A percentile compares a stretch with the other conserved stretches of the same genome.
Conservation (phyloP, 2,797 vertebrate species). For the Cephalopachus bancanus region DNA sequence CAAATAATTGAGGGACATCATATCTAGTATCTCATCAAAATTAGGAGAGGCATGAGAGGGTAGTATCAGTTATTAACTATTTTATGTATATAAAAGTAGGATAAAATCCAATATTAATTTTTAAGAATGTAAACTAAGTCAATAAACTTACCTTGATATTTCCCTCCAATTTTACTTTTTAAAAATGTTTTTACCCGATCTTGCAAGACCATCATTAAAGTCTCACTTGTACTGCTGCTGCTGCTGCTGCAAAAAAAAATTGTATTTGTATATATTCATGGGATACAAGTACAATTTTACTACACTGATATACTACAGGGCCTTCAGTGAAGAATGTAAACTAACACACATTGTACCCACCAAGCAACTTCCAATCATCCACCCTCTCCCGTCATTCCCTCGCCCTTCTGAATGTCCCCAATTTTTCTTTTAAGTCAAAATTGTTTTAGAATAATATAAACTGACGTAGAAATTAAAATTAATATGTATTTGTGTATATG, state of each 20-base stretch:
- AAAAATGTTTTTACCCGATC: neutral
- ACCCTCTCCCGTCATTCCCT: no score
- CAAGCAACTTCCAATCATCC: no score
- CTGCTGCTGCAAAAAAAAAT: no score
- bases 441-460: neutral
- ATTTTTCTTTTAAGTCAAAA: conserved; percentile 3
- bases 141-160: neutral
- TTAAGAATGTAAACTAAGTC: conserved; percentile 82
- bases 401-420: no score
- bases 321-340: no score
- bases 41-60: neutral
- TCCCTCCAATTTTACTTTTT: neutral
- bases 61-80: conserved; percentile 83
- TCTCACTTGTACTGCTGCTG: no score
- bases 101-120: conserved; percentile 76
- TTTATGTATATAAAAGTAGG: conserved; percentile 83
- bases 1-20: conserved; percentile 74
- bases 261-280: no score
- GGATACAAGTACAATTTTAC: no score
- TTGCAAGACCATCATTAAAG: no score
- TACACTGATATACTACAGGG: no score
- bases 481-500: neutral
- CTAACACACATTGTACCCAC: no score
- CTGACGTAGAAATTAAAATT: neutral
- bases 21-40: conserved; percentile 81